Conservation (phyloP, 2,797 vertebrate genomes). For the Mormyrus hasselquistii region DNA sequence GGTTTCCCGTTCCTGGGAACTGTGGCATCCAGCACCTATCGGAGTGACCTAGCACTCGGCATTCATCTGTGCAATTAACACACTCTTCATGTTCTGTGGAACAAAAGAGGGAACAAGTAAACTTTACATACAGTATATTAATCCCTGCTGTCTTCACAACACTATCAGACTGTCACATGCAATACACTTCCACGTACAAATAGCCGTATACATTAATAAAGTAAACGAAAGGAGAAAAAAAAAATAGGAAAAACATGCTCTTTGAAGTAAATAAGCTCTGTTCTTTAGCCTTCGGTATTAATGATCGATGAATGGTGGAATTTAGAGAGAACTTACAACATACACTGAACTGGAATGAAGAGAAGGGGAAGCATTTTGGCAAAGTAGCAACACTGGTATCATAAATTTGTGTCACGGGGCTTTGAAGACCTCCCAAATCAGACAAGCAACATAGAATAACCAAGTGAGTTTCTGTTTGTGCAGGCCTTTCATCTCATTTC, state of each 20-base stretch:
- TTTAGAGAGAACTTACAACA: slow-evolving; percentile 45
- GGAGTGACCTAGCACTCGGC: slow-evolving; percentile 96
- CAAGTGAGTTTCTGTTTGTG: slow-evolving; percentile 51
- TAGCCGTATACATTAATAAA: slow-evolving; percentile 47
- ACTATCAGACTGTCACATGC: not conserved
- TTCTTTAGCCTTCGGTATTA: slow-evolving; percentile 51
- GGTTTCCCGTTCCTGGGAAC: slow-evolving; percentile 77
- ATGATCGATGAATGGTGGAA: slow-evolving; percentile 63
- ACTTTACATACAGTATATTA: not conserved
- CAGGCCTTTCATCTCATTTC: slow-evolving; percentile 67
- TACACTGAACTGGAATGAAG: slow-evolving; percentile 15
- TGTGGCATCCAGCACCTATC: slow-evolving; percentile 99
- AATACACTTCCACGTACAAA: not conserved
- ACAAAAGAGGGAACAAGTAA: slow-evolving; percentile 24
- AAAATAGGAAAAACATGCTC: slow-evolving; percentile 60
- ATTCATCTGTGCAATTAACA: slow-evolving; percentile 97
- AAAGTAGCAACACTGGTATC: slow-evolving; percentile 62
- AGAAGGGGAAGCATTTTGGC: slow-evolving; percentile 71
- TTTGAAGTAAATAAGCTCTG: slow-evolving; percentile 60
- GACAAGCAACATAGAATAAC: slow-evolving; percentile 42
- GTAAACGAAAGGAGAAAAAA: slow-evolving; percentile 19
- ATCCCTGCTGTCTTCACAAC: not conserved
- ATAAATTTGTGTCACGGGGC: slow-evolving; percentile 74
- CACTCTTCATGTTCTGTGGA: slow-evolving; percentile 89
- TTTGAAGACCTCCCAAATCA: slow-evolving; percentile 72